Evolutionary conservation across 2,113 vertebrate genomes (phyloP).

Genomic region (Hystrix cristata): DNA sequence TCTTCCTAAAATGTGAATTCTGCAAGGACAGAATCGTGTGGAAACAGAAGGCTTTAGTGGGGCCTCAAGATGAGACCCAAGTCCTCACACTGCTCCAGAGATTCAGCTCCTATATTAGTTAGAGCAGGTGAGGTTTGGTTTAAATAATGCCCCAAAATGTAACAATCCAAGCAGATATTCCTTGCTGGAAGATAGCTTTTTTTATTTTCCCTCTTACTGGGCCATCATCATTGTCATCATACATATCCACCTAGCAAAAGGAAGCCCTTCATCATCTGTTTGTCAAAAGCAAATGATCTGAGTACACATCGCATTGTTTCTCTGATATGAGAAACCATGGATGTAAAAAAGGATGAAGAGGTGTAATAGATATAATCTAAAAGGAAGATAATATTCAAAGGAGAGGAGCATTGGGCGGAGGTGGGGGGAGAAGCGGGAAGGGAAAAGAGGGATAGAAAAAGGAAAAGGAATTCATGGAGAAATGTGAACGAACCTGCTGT

Average conservation of each 20-base stretch:
- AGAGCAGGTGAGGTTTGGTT: constrained; percentile 13
- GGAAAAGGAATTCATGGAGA: too few relatives aligned
- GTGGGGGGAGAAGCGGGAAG: too few relatives aligned
- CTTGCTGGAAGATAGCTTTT: background rate
- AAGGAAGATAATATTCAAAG: too few relatives aligned
- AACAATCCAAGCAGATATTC: background rate
- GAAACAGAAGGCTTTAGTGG: background rate
- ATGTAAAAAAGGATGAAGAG: too few relatives aligned
- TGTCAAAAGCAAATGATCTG: background rate
- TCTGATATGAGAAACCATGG: too few relatives aligned
- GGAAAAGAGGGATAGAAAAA: too few relatives aligned
- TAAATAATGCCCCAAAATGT: background rate
- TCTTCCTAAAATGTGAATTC: background rate
- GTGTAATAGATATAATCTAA: too few relatives aligned
- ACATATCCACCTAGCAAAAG: background rate
- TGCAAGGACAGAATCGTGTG: background rate
- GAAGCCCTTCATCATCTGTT: background rate
- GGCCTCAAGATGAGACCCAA: background rate
- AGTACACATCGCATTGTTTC: too few relatives aligned
- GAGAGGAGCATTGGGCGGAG: too few relatives aligned
- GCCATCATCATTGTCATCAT: background rate
- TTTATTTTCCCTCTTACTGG: background rate
- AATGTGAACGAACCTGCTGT: too few relatives aligned
- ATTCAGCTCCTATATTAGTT: background rate
- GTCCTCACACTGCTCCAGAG: background rate